Evolutionary conservation across 2,113 vertebrate genomes (phyloP).

Genomic region (Xenotilapia caudafasciata): DNA sequence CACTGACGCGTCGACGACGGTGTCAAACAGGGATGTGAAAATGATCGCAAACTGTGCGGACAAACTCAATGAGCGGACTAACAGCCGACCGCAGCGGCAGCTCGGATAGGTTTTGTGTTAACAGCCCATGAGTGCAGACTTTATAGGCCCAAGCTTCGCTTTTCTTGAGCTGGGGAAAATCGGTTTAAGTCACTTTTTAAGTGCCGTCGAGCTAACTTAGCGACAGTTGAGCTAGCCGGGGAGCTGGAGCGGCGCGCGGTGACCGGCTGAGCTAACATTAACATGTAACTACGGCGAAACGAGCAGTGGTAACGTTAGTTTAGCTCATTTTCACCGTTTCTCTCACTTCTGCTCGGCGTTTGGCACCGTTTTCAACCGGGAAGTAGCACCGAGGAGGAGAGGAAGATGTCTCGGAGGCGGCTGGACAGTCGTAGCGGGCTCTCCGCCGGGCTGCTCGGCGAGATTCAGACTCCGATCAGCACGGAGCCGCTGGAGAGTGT

Average conservation of each 20-base stretch:
- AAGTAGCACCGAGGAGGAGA: not conserved
- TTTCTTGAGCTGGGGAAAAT: not conserved
- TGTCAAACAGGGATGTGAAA: constrained; percentile 47
- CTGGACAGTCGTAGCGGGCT: constrained; percentile 76
- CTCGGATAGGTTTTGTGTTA: not conserved
- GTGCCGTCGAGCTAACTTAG: constrained; percentile 40
- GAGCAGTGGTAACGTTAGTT: not conserved
- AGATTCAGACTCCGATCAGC: constrained; percentile 79
- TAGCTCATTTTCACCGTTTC: not conserved
- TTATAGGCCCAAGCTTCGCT: not conserved
- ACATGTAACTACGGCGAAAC: not conserved
- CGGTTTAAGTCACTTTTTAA: constrained; percentile 5
- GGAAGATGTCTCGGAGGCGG: constrained; percentile 76
- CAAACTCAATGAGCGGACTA: not conserved
- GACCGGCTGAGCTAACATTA: not conserved
- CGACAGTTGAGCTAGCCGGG: constrained; percentile 13
- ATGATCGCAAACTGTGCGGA: not conserved
- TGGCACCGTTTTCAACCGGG: not conserved
- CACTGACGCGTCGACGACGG: constrained; percentile 41
- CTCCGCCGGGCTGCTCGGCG: constrained; percentile 73
- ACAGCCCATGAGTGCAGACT: fast-evolving
- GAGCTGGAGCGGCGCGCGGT: not conserved
- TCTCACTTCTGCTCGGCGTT: not conserved
- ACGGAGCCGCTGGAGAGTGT: constrained; percentile 77
- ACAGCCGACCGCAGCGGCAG: not conserved